A percentile compares a stretch with the other conserved stretches of the same genome.
Evolutionary conservation across 2,888 invertebrate species (phyloP).

Genomic region (Drosophila hamatofila): DNA sequence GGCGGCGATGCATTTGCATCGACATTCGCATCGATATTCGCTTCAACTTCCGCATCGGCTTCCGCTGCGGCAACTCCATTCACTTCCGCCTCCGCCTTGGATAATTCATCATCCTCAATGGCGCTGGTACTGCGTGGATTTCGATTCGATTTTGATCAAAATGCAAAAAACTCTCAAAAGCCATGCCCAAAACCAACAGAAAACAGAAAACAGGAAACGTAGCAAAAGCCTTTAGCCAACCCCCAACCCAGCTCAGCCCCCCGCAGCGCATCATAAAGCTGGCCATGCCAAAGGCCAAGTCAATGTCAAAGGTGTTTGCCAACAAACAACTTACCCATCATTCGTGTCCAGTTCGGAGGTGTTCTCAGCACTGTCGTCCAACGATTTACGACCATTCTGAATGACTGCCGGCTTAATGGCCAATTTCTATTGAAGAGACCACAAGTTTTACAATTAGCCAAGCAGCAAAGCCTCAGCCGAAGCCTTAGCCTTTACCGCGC

Average conservation of each 20-base stretch:
- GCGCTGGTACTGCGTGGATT: conserved; percentile 65
- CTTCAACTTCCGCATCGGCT: conserved; percentile 16
- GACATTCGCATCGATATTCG: conserved; percentile 7
- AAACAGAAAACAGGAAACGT: conserved; percentile 14
- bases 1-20: conserved; percentile 26
- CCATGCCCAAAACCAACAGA: conserved; percentile 44
- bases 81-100: conserved; percentile 62
- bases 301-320: conserved; percentile 42
- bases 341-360: conserved; percentile 83
- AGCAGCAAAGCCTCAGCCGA: conserved; percentile 3
- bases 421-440: conserved; percentile 65
- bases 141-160: conserved; percentile 49
- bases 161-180: conserved; percentile 71
- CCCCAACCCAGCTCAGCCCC: not conserved
- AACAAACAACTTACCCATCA: conserved; percentile 77
- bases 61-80: conserved; percentile 13
- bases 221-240: conserved; percentile 30
- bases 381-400: conserved; percentile 78
- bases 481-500: not conserved
- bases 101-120: conserved; percentile 74
- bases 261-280: conserved; percentile 18
- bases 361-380: conserved; percentile 82
- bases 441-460: conserved; percentile 43
- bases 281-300: conserved; percentile 47
- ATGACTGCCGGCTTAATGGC: conserved; percentile 71